Evolutionary conservation across 2,113 vertebrate species (phyloP), one percentile per base, ranked within the genome.

Genomic region (Coracopsis vasa): DNA sequence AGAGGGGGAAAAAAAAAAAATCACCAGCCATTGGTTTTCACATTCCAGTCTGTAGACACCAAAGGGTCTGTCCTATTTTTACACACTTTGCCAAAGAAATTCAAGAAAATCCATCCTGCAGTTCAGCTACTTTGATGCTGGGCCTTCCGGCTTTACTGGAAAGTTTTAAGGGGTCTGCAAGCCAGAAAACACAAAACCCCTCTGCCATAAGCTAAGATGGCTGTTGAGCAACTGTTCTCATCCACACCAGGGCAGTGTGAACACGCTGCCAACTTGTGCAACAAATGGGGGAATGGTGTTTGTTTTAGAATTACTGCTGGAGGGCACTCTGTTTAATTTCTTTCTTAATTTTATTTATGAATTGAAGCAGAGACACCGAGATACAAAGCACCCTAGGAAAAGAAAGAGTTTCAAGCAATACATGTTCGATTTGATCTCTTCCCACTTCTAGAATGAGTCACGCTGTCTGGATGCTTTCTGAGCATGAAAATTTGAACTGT

Each of bases 401-500:
- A 88, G n/a, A 35, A 42, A 21, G 61, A 39, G 53, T 81, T 90
- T 69, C 70, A 56, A 80, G 21, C 5, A 15, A 58, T 58, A 78
- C 14, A 71, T 1, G 2, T 48, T 58, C 58, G n/a, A 91, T 86
- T 82, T 78, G 35, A 91, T 64, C 54, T 75, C 51, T 83, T 89
- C 84, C 64, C 78, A 86, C 79, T 90, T 94, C 24, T 56, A 88
- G 56, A 88, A 78, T 78, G 75, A 83, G 82, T 91, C 92, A 92
- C 1, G 0, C 67, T 86, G 51, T 77, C 79, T 91, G 66, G 61
- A 86, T 89, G 62, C 58, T 80, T 92, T 95, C 88, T 87, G 71
- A 86, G 78, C 83, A 88, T 1, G 20, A 94, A 95, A 94, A 95
- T 89, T 92, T 65, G 66, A 94, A 96, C 81, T 78, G 90, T 66